These are phyloP conservation scores for Sarcoramphus papa DNA, from an alignment of 2,797 vertebrate species.

Conservation along the genomic window DNA sequence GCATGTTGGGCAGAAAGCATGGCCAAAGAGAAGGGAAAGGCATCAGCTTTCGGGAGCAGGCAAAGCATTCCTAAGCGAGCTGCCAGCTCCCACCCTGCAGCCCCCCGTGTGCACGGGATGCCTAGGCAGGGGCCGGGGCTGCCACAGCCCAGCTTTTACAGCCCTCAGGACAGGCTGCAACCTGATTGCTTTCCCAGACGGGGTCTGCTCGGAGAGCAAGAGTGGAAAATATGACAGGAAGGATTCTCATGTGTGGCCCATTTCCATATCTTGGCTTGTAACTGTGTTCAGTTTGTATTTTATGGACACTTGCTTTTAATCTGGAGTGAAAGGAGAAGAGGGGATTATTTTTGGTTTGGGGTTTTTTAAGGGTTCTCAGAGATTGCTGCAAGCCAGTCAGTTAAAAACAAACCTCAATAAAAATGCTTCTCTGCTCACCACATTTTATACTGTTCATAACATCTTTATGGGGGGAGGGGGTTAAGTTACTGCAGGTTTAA, in stretches of 20 bases:
- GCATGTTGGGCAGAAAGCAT: not conserved
- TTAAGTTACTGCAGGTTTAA: constrained; percentile 43
- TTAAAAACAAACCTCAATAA: constrained; percentile 40
- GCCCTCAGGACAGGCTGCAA: constrained; percentile 37
- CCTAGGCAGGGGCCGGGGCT: not conserved
- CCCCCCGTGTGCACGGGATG: fast-evolving
- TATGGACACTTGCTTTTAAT: constrained; percentile 55
- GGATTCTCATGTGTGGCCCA: constrained; percentile 61
- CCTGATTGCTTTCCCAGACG: constrained; percentile 33
- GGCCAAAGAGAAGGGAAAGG: not conserved
- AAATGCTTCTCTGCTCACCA: constrained; percentile 12
- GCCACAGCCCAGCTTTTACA: not conserved
- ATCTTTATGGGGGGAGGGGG: constrained; percentile 7
- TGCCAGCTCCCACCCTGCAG: not conserved
- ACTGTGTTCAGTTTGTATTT: constrained; percentile 3
- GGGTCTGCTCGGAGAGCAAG: not conserved
- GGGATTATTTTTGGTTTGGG: constrained; percentile 29
- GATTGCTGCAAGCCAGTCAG: constrained; percentile 13
- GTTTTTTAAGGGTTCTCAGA: constrained; percentile 10
- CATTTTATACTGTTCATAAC: constrained; percentile 20
- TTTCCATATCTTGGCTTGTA: constrained; percentile 52
- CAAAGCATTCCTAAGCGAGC: not conserved
- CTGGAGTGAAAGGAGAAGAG: constrained; percentile 35
- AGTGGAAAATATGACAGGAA: constrained; percentile 61
- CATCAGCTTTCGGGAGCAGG: not conserved